Percentiles rank a stretch among this genome's conserved stretches.
Evolutionary conservation across 2,113 vertebrate genomes (phyloP).

Genomic region (Cavia aperea): DNA sequence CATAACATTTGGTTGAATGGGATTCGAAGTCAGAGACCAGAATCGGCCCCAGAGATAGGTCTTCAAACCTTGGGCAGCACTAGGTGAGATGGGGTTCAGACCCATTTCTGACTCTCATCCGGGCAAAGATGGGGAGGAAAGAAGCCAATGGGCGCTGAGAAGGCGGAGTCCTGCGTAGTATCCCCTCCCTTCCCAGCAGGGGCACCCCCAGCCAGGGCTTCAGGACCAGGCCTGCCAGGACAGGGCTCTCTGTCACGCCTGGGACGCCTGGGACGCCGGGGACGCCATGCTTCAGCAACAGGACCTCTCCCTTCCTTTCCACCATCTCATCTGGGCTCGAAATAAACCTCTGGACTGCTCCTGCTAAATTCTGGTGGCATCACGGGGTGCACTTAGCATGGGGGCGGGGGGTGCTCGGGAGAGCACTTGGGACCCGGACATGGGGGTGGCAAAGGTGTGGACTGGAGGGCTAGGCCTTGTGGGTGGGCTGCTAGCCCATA

Average conservation of each 20-base stretch:
- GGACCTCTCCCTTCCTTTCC: background rate
- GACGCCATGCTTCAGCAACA: background rate
- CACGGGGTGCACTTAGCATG: background rate
- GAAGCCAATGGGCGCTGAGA: background rate
- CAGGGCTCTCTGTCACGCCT: accelerated
- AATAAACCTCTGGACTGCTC: slow-evolving; percentile 46
- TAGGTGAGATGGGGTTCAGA: background rate
- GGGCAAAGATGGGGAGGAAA: background rate
- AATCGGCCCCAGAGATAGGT: background rate
- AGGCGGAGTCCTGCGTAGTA: background rate
- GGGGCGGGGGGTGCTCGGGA: background rate
- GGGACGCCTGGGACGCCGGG: background rate
- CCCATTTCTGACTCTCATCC: background rate
- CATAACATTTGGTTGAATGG: background rate
- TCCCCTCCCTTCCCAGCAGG: background rate
- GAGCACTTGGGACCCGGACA: background rate
- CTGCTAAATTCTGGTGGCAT: background rate
- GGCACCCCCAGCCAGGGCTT: background rate
- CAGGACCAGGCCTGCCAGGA: no score
- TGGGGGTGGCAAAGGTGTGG: background rate
- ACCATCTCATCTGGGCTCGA: background rate
- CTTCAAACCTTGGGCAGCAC: background rate
- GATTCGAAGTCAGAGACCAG: background rate
- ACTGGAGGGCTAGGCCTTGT: background rate
- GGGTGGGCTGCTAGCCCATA: background rate